Percentiles rank a stretch among this genome's conserved stretches.
These are phyloP conservation scores for Polypedilum vanderplanki DNA, from an alignment of 1,140 invertebrate genomes.

Conservation along the genomic window DNA sequence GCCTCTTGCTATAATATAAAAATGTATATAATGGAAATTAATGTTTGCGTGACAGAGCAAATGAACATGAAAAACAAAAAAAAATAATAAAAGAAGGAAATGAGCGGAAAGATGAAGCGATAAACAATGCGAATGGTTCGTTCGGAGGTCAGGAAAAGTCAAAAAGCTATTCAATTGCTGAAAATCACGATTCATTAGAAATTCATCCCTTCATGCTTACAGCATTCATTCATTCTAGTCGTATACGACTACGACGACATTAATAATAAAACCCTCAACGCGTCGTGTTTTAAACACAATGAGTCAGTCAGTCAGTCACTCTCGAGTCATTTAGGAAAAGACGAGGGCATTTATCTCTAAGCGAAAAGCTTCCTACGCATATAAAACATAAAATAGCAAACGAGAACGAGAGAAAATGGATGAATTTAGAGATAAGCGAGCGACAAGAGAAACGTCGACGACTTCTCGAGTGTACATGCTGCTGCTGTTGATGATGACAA, in stretches of 20 bases:
- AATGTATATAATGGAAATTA: neutral
- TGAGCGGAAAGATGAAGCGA: neutral
- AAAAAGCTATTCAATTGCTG: slow-evolving; percentile 5
- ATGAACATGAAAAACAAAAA: neutral
- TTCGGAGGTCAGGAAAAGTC: neutral
- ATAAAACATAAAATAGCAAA: no score
- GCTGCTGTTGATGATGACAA: neutral
- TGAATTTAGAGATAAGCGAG: neutral
- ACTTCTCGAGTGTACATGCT: neutral
- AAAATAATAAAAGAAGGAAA: neutral
- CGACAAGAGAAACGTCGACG: neutral
- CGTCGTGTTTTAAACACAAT: neutral
- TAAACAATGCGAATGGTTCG: neutral
- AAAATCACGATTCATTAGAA: slow-evolving; percentile 24
- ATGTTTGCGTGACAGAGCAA: neutral
- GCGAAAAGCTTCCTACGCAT: neutral
- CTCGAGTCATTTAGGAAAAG: no score
- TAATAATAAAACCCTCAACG: slow-evolving; percentile 12
- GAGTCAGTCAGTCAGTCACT: neutral
- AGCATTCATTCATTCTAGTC: neutral
- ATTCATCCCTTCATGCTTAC: slow-evolving; percentile 22
- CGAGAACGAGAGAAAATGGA: neutral
- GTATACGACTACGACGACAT: no score
- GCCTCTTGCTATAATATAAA: neutral
- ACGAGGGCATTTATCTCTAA: neutral